phyloP scores from a whole-genome alignment of 2,888 invertebrate species.

The Lacanobia wlatinum region DNA sequence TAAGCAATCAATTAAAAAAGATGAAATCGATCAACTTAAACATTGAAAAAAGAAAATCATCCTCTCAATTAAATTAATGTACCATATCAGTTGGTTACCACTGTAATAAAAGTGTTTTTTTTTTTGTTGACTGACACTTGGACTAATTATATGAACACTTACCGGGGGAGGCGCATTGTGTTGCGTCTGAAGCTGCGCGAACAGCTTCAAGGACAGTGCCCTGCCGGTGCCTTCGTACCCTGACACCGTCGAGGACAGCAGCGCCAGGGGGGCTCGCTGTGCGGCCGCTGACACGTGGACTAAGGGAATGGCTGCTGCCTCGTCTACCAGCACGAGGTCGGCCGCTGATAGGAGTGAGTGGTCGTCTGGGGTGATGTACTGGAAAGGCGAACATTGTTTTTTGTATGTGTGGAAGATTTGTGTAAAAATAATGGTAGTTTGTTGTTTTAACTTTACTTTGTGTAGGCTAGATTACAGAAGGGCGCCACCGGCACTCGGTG shows the following conservation, averaged over 20 bases:
- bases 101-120: no score
- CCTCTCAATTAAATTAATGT: no score
- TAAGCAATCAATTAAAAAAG: no score
- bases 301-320: constrained; percentile 99
- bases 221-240: constrained; percentile 99
- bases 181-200: constrained; percentile 95
- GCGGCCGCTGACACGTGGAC: constrained; percentile 97
- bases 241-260: constrained; percentile 99
- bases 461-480: no score
- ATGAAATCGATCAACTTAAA: no score
- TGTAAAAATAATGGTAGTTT: neutral
- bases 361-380: constrained; percentile 99
- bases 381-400: constrained; percentile 44
- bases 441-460: no score
- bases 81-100: no score
- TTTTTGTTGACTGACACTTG: no score
- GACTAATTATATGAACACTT: constrained; percentile 26
- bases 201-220: constrained; percentile 97
- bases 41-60: no score
- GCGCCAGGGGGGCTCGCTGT: constrained; percentile 97
- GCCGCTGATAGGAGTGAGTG: constrained; percentile 97
- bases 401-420: neutral
- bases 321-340: constrained; percentile 98
- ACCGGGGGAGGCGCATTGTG: constrained; percentile 92
- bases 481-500: no score